A percentile compares a stretch with the other conserved stretches of the same genome.
These are phyloP conservation scores for Gambelia wislizenii DNA, from an alignment of 2,797 vertebrate genomes.

Conservation along the genomic window DNA sequence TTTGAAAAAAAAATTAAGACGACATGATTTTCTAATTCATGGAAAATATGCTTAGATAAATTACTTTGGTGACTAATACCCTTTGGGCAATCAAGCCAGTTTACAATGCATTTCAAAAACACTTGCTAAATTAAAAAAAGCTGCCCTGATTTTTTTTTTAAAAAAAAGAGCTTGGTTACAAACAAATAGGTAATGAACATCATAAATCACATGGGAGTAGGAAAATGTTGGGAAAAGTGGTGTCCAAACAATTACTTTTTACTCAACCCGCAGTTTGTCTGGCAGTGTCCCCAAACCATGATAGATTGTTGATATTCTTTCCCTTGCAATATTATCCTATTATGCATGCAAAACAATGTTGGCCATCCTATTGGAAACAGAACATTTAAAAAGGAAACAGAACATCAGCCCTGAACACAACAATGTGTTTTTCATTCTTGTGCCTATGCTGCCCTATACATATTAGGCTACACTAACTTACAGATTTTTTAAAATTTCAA, in stretches of 20 bases:
- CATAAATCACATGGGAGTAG: slow-evolving; percentile 15
- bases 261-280: slow-evolving; percentile 7
- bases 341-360: slow-evolving; percentile 1
- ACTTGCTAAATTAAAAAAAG: slow-evolving; percentile 17
- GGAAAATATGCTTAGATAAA: slow-evolving; percentile 1
- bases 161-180: slow-evolving; percentile 10
- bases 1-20: neutral
- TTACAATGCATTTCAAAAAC: slow-evolving; percentile 17
- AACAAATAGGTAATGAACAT: slow-evolving; percentile 18
- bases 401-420: neutral
- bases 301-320: neutral
- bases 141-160: slow-evolving; percentile 1
- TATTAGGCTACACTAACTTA: neutral
- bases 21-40: neutral
- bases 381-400: neutral
- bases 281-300: neutral
- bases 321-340: slow-evolving; percentile 7
- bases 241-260: slow-evolving; percentile 10
- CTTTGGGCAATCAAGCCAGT: slow-evolving; percentile 1
- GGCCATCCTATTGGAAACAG: neutral
- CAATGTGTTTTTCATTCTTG: slow-evolving; percentile 1
- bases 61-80: slow-evolving; percentile 2
- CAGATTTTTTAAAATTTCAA: no score
- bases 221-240: slow-evolving; percentile 8
- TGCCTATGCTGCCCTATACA: neutral